Evolutionary conservation across 2,888 invertebrate species (phyloP), one percentile per base, ranked within the genome.

Genomic region (Phoenoteleia sp.): DNA sequence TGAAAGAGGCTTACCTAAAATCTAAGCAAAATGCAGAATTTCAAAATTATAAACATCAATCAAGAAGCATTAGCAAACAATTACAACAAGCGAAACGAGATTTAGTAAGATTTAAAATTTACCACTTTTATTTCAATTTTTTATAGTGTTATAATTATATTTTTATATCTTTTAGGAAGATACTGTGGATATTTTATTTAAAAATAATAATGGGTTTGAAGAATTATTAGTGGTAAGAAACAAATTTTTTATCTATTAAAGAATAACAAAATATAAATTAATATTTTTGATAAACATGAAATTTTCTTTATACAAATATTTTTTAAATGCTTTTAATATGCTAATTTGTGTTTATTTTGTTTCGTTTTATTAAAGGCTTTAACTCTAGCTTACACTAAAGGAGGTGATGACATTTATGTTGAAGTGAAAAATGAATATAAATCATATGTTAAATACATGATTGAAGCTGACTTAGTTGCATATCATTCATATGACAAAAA

Each of bases 391-490:
- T 88, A 89, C 52, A 39, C 52, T 6, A 90, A 86, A 84, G 92
- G 91, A 0, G 93, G 93, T n/a, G 91, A 93, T 71, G 90, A 93
- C 9, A 39, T 91, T 23, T 93, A 92, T 47, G 74, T 93, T 3
- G 64, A 90, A 23, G 71, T 92, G 6, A 64, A 9, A 3, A 76
- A 87, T 2, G 80, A 91, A 7, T 23, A 39, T 25, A 21, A 86
- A 2, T 42, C 79, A 2, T 91, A 86, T 21, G 85, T 88, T 2
- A 87, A 88, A 36, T 92, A 90, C 86, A 86, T 93, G 45, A 23
- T 91, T 9, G 91, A 91, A 79, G 88, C 89, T 2, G 91, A 91
- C 33, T 88, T 93, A 71, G 85, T 85, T 52, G 66, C 71, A 15
- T 89, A 89, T 72, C 93, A 93, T 72, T 90, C 89, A 27, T 88